Base-by-base conservation (phyloP, 2,113 vertebrate species). In the Uropsilus gracilis region DNA sequence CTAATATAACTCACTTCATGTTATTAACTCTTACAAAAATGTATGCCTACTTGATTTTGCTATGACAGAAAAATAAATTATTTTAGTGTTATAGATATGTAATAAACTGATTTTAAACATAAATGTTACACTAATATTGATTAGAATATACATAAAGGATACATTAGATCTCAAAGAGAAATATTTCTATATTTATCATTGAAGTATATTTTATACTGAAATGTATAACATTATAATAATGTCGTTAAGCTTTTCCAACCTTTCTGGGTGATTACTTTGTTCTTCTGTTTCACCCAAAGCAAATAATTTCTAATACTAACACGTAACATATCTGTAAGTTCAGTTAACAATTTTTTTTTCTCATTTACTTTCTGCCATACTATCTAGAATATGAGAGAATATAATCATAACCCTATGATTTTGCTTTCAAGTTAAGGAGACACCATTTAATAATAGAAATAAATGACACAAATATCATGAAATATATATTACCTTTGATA, bases 81-180 rank as follows among this genome's bases (percentile, higher is more conserved):
- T 97, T 87, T 11, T 46, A 42, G 28, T 68, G 90, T 93, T 91
- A 42, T 93, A 82, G 73, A 91, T 18, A 50, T 53, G 61, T 44
- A 97, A 94, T 94, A 94, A 94, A 95, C 94, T 2, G 1, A 71
- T 59, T 96, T 96, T 96, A 96, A 90, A 86, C 97, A 94, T 97
- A 96, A 96, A 89, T 73, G 69, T 82, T 42, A 76, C 93, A 44
- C 76, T 97, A 55, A 94, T 80, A 68, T 69, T 95, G 98, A 66
- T 86, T 98, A 96, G 44, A 95, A 91, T 77, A 77, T 48, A 18
- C 13, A 61, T 44, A 77, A 66, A 85, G 1, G 8, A 94, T 73
- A 7, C 5, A 72, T 1, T 7, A 57, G 4, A 76, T 22, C 20
- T 73, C 18, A 80, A 2, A 44, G 0, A 87, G 1, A 1, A 34